Evolutionary conservation across 2,797 vertebrate genomes (phyloP).

Genomic region (Limosa lapponica): DNA sequence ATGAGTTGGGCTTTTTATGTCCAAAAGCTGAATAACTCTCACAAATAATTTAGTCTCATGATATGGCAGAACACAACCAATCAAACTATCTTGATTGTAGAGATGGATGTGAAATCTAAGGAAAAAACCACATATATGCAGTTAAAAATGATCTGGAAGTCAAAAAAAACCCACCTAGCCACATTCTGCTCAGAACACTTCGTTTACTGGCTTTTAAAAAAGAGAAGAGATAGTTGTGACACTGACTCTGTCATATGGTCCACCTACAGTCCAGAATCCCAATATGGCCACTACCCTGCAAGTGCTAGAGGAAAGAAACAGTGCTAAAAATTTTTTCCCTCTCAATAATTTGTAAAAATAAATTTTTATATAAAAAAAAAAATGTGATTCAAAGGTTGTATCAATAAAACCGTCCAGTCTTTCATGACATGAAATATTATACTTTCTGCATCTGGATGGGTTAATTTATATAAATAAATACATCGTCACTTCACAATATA

Average conservation of each 20-base stretch:
- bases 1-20: conserved; percentile 84
- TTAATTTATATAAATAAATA: background rate
- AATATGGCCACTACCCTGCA: background rate
- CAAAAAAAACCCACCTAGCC: background rate
- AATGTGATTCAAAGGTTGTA: background rate
- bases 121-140: background rate
- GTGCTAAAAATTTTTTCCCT: background rate
- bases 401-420: background rate
- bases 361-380: background rate
- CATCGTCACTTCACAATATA: background rate
- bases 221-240: background rate
- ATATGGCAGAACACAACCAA: conserved; percentile 91
- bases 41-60: conserved; percentile 95
- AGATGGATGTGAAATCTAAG: conserved; percentile 93
- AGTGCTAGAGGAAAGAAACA: background rate
- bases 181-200: background rate
- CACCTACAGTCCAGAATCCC: background rate
- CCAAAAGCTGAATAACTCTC: conserved; percentile 89
- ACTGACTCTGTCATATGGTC: background rate
- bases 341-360: too few relatives aligned
- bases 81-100: conserved; percentile 90
- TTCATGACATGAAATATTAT: background rate
- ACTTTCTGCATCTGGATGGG: background rate
- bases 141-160: background rate
- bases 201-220: background rate